phyloP scores from a whole-genome alignment of 2,797 vertebrate species.

The Protonibea diacanthus region DNA sequence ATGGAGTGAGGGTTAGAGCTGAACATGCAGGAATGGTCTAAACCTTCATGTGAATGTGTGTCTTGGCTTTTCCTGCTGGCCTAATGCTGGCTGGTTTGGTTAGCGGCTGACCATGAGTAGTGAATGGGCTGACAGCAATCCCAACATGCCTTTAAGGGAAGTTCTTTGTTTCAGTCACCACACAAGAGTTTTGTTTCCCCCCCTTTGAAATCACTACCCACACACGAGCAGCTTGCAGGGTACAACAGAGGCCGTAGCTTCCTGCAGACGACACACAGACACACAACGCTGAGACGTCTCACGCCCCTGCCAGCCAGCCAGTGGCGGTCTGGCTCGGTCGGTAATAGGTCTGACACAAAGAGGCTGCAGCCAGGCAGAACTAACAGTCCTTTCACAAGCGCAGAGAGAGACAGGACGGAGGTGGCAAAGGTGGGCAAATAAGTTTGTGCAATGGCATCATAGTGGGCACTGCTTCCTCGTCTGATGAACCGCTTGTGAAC shows the following conservation, averaged over 20 bases:
- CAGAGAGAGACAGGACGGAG: conserved; percentile 47
- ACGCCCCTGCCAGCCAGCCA: conserved; percentile 76
- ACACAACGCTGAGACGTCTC: conserved; percentile 62
- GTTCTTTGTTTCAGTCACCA: conserved; percentile 62
- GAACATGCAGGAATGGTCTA: conserved; percentile 36
- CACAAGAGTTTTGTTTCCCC: conserved; percentile 68
- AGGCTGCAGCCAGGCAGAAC: conserved; percentile 77
- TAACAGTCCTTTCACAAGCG: conserved; percentile 71
- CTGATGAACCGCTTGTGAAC: conserved; percentile 46
- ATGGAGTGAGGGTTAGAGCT: conserved; percentile 24
- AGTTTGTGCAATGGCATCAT: conserved; percentile 51
- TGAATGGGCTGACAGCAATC: conserved; percentile 58
- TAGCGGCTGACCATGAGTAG: conserved; percentile 53
- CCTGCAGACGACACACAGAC: conserved; percentile 63
- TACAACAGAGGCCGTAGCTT: conserved; percentile 47
- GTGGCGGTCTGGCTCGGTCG: conserved; percentile 71
- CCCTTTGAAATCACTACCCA: conserved; percentile 60
- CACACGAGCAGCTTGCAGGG: conserved; percentile 43
- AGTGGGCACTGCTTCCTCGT: conserved; percentile 27
- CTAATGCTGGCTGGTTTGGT: conserved; percentile 47
- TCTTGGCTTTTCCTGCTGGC: conserved; percentile 50
- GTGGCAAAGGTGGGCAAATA: conserved; percentile 60
- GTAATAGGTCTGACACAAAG: conserved; percentile 75
- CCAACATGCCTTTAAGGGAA: conserved; percentile 60
- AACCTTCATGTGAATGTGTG: conserved; percentile 22